A percentile compares a stretch with the other conserved stretches of the same genome.
Evolutionary conservation across 2,797 vertebrate genomes (phyloP).

Genomic region (Oophaga sylvatica): DNA sequence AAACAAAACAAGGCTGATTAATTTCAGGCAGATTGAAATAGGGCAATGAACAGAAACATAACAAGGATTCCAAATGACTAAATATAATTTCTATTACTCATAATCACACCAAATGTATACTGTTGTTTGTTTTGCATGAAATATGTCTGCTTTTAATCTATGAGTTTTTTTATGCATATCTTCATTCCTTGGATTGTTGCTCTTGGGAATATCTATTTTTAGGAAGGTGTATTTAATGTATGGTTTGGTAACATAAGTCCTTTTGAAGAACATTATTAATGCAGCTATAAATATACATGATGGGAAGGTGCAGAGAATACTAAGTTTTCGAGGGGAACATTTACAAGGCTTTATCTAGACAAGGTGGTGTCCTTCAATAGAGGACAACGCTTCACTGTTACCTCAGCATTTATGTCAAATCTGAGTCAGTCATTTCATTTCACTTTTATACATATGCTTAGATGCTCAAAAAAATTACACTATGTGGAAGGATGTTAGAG

Average conservation of each 20-base stretch:
- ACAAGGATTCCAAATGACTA: slow-evolving; percentile 56
- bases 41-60: slow-evolving; percentile 56
- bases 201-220: slow-evolving; percentile 61
- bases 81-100: slow-evolving; percentile 61
- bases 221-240: slow-evolving; percentile 22
- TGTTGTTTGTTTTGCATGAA: slow-evolving; percentile 59
- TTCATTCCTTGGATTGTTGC: slow-evolving; percentile 50
- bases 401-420: slow-evolving; percentile 99
- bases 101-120: slow-evolving; percentile 53
- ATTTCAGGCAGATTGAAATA: slow-evolving; percentile 56
- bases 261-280: slow-evolving; percentile 60
- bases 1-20: slow-evolving; percentile 55
- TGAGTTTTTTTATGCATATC: slow-evolving; percentile 45
- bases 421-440: slow-evolving; percentile 91
- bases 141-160: slow-evolving; percentile 56
- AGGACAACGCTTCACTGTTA: slow-evolving; percentile 80
- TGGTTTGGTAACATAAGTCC: slow-evolving; percentile 48
- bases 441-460: slow-evolving; percentile 96
- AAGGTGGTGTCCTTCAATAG: slow-evolving; percentile 77
- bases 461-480: slow-evolving; percentile 89
- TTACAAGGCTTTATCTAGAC: slow-evolving; percentile 71
- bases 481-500: slow-evolving; percentile 67
- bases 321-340: slow-evolving; percentile 64
- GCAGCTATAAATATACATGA: slow-evolving; percentile 65
- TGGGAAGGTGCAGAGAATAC: slow-evolving; percentile 63